These are phyloP conservation scores for Labeo calbasu DNA, from an alignment of 2,797 vertebrate species.

Conservation along the genomic window DNA sequence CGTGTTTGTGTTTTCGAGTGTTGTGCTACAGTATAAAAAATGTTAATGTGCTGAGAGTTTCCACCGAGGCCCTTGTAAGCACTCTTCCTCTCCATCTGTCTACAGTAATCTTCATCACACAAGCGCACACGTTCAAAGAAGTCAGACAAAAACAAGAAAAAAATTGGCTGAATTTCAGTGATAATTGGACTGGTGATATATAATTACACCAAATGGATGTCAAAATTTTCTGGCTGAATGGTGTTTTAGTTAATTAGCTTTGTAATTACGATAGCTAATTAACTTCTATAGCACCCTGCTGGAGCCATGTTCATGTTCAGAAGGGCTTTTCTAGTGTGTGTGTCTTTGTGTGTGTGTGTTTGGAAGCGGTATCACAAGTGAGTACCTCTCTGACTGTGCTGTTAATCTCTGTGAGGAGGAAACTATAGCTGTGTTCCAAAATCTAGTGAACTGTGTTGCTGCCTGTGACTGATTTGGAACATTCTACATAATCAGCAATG, in stretches of 20 bases:
- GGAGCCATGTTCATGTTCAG: slow-evolving; percentile 68
- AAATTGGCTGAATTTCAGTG: slow-evolving; percentile 79
- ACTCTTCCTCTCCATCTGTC: slow-evolving; percentile 25
- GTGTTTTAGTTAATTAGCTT: slow-evolving; percentile 89
- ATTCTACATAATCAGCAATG: background rate
- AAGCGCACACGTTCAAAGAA: slow-evolving; percentile 54
- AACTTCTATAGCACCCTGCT: slow-evolving; percentile 80
- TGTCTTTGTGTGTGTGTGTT: slow-evolving; percentile 48
- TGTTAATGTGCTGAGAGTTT: slow-evolving; percentile 50
- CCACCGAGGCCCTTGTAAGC: slow-evolving; percentile 26
- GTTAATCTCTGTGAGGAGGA: slow-evolving; percentile 23
- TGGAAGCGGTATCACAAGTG: slow-evolving; percentile 13
- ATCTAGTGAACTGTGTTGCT: background rate
- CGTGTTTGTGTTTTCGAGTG: slow-evolving; percentile 38
- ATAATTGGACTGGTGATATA: slow-evolving; percentile 84
- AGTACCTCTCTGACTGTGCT: background rate
- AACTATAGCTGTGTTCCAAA: background rate
- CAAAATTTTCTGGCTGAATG: slow-evolving; percentile 88
- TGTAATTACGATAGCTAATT: slow-evolving; percentile 88
- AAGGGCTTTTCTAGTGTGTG: slow-evolving; percentile 26
- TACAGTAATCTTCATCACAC: slow-evolving; percentile 38
- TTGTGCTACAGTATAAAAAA: slow-evolving; percentile 34
- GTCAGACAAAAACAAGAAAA: slow-evolving; percentile 76
- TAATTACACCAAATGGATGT: slow-evolving; percentile 90
- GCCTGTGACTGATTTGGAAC: background rate